phyloP scores from a whole-genome alignment of 1,140 invertebrate genomes.

The Pomacea maculata region DNA sequence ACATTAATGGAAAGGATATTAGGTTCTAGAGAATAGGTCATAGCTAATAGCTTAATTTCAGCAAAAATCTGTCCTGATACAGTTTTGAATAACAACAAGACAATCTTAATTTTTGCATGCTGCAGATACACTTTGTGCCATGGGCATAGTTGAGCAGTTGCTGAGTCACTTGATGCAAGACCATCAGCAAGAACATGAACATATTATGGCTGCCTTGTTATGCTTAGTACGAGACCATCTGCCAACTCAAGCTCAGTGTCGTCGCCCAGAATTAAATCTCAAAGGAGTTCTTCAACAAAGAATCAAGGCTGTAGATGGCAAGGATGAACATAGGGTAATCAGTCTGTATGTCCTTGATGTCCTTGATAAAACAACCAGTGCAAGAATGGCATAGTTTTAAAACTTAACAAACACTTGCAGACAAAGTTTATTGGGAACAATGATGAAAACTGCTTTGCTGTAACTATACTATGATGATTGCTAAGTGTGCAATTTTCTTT shows the following conservation, averaged over 20 bases:
- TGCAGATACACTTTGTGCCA: constrained; percentile 68
- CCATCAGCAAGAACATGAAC: constrained; percentile 68
- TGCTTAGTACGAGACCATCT: constrained; percentile 67
- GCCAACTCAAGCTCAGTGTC: constrained; percentile 67
- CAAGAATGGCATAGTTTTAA: not conserved
- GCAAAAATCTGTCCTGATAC: too few species aligned
- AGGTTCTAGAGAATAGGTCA: too few species aligned
- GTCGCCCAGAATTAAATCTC: constrained; percentile 67
- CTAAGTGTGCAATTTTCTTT: not conserved
- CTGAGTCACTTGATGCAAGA: constrained; percentile 67
- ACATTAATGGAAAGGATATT: too few species aligned
- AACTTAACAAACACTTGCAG: not conserved
- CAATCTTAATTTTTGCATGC: not conserved
- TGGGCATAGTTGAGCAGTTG: constrained; percentile 72
- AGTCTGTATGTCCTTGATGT: not conserved
- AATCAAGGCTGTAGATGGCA: constrained; percentile 57
- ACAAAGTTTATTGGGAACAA: not conserved
- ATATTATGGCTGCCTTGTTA: constrained; percentile 69
- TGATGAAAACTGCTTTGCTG: not conserved
- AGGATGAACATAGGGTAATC: constrained; percentile 59
- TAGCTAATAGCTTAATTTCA: too few species aligned
- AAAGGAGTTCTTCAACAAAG: constrained; percentile 63
- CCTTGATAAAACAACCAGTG: not conserved
- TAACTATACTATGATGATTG: not conserved
- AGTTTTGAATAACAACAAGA: too few species aligned